Evolutionary conservation across 2,113 vertebrate genomes (phyloP), one percentile per base, ranked within the genome.

Genomic region (Larimichthys polyactis): DNA sequence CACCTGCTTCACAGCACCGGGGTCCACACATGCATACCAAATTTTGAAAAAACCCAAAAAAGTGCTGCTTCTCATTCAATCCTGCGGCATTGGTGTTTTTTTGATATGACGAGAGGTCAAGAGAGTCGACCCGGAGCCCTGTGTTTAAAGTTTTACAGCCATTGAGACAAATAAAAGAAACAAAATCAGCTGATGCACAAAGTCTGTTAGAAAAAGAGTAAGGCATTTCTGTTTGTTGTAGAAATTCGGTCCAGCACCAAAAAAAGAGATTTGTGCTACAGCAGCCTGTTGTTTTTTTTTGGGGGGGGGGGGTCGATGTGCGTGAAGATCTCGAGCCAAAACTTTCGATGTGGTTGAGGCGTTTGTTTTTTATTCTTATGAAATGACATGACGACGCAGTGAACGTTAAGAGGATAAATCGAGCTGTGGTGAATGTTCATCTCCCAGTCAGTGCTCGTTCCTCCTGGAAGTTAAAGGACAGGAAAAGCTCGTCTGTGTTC

Each of bases 141-240:
- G 84, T 88, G 27, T 36, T 36, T 36, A 36, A 78, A 27, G 80
- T 88, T 84, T 36, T 85, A 86, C 86, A 89, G 90, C 89, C 78
- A 75, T 79, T 80, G 40, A 83, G 83, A 93, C 81, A 52, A 80
- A 75, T 85, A 93, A 90, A 36, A 36, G 36, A 36, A 36, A 15
- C 27, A 92, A 81, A 94, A 67, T 69, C 93, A 88, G 93, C 91
- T 92, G 93, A 94, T 82, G 90, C 79, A 91, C 83, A 90, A 80
- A 40, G 59, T 90, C 93, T 87, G 80, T 91, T 96, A 96, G 96
- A 96, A 91, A 49, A 96, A 91, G 87, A 94, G 94, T 98, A 98
- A 99, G 97, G 97, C 97, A 97, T 97, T 36, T 36, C 5, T 94
- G 66, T 96, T 96, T 92, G 85, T 91, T 27, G 27, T 95, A 73